Conservation (phyloP, 2,113 vertebrate genomes). For the Amblyornis subalaris region DNA sequence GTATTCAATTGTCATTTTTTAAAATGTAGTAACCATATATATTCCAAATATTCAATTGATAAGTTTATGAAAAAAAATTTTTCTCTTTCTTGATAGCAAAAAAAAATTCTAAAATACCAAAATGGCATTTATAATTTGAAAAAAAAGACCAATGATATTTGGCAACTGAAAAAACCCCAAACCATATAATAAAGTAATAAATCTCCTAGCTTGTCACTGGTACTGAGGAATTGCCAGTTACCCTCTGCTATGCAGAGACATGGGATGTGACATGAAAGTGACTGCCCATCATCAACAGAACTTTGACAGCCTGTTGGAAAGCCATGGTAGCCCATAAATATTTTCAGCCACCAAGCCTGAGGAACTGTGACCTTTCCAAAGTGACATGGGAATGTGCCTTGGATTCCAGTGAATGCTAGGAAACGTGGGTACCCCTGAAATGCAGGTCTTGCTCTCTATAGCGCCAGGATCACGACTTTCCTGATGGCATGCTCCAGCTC, state of each 20-base stretch:
- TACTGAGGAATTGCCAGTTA: not conserved
- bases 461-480: not conserved
- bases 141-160: not conserved
- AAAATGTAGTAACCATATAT: not conserved
- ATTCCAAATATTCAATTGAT: not conserved
- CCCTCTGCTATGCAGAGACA: not conserved
- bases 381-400: not conserved
- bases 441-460: not conserved
- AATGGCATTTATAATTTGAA: not conserved
- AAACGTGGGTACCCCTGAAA: not conserved
- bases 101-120: not conserved
- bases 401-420: rapidly evolving
- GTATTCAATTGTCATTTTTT: not conserved
- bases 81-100: not conserved
- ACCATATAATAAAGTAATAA: not conserved
- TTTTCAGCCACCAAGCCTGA: not conserved
- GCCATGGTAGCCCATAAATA: not conserved
- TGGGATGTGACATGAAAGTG: not conserved
- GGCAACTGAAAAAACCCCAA: not conserved
- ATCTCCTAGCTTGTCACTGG: not conserved
- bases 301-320: not conserved
- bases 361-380: not conserved
- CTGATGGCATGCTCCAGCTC: not conserved
- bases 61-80: not conserved
- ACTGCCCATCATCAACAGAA: not conserved